These are phyloP conservation scores for Drosophila borborema DNA, from an alignment of 2,888 invertebrate species.

Conservation along the genomic window DNA sequence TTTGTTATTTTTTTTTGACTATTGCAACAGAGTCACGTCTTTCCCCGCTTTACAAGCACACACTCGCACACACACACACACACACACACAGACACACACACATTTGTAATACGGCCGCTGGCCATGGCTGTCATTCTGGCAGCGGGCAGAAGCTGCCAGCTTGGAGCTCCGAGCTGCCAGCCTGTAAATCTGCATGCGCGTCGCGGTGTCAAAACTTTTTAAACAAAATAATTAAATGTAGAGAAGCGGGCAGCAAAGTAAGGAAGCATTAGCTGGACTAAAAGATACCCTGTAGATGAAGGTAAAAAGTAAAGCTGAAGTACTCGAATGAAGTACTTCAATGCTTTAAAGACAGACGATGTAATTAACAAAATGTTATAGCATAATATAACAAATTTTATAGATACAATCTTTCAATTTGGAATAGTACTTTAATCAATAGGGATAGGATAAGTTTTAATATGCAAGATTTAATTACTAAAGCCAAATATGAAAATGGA, in stretches of 20 bases:
- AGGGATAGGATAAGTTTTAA: not conserved
- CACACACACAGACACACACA: constrained; percentile 29
- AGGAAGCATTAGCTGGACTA: not conserved
- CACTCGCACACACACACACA: constrained; percentile 8
- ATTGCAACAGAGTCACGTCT: constrained; percentile 54
- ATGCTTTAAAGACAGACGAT: not conserved
- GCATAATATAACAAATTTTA: not conserved
- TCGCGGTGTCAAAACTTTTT: constrained; percentile 78
- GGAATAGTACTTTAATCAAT: not conserved
- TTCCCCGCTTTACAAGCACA: constrained; percentile 9
- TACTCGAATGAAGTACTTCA: not conserved
- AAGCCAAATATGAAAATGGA: not conserved
- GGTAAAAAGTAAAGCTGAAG: no score
- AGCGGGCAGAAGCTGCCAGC: constrained; percentile 49
- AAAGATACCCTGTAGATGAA: constrained; percentile 10
- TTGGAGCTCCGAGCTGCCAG: constrained; percentile 46
- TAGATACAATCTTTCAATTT: not conserved
- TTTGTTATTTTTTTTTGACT: constrained; percentile 48
- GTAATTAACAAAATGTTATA: not conserved
- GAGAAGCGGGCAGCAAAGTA: constrained; percentile 55
- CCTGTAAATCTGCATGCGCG: constrained; percentile 79
- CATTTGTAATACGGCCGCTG: constrained; percentile 47
- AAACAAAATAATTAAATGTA: constrained; percentile 82
- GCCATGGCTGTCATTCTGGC: constrained; percentile 70
- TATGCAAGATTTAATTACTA: not conserved